Base-by-base conservation (phyloP, 2,888 invertebrate species). In the Orchesella flavescens region DNA sequence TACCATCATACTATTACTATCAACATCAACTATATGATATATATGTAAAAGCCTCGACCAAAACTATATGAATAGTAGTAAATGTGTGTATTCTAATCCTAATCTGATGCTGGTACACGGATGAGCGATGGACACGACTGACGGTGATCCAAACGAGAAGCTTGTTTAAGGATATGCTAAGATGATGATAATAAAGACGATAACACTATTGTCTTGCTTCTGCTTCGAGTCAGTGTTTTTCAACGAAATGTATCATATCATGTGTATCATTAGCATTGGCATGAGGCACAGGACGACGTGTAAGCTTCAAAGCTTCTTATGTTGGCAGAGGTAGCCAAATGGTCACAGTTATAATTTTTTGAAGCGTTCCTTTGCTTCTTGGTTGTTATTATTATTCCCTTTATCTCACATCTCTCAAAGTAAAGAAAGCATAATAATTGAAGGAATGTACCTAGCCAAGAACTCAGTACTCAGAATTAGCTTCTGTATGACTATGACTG, bases 51-150 rank as follows among this genome's bases (percentile, higher is more conserved):
- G 44, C 44, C 9, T 44, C 12, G 9, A 15, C 3, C 34, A 34
- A 4, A 34, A 7, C 3, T 7, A 34, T 34, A 34, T 34, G 34
- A 34, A 2, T 34, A 34, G n/a, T n/a, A n/a, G n/a, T 7, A 7
- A 34, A 34, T 34, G 34, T 34, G 34, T 34, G 34, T 34, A 34
- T 34, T 34, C 34, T 34, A 34, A 34, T 4, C 34, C 34, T 34
- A 34, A 34, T 61, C 9, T 61, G 23, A 21, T 21, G n/a, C 63
- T 63, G 66, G 44, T 66, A 66, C 66, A 57, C 68, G 76, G 68
- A n/a, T 19, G 55, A 68, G 21, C 75, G 55, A 73, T 76, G 76
- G 76, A 76, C 76, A 76, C 66, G 76, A 55, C 66, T 76, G 76
- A 76, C 57, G 76, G 21, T 24, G 55, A 55, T 75, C 43, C 75